phyloP scores from a whole-genome alignment of 1,140 invertebrate genomes.

The Formica exsecta region DNA sequence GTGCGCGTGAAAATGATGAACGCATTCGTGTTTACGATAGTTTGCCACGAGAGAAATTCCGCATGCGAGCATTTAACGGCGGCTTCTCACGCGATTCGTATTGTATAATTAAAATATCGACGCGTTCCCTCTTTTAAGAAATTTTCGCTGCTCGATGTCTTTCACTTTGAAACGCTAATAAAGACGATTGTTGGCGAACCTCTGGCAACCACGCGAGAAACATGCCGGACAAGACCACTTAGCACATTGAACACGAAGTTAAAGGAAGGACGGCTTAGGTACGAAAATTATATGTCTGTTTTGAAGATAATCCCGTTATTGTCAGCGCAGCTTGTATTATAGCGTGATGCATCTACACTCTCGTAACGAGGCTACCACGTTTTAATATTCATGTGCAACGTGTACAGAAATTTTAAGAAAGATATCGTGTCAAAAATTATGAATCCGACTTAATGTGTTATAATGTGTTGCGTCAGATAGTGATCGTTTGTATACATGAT shows the following conservation, averaged over 20 bases:
- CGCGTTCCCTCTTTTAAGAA: slow-evolving; percentile 39
- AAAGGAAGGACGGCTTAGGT: slow-evolving; percentile 45
- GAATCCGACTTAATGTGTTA: neutral
- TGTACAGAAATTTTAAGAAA: slow-evolving; percentile 20
- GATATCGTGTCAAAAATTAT: slow-evolving; percentile 31
- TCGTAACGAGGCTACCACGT: neutral
- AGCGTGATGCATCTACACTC: neutral
- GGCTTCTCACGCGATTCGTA: slow-evolving; percentile 52
- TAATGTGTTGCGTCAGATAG: neutral
- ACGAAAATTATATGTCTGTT: slow-evolving; percentile 58
- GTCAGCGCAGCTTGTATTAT: slow-evolving; percentile 17
- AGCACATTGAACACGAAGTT: slow-evolving; percentile 54
- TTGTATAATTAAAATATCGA: slow-evolving; percentile 60
- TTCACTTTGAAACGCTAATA: slow-evolving; percentile 55
- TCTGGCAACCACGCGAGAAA: slow-evolving; percentile 50
- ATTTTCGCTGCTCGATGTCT: slow-evolving; percentile 30
- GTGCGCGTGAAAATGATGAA: slow-evolving; percentile 72
- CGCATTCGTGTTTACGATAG: slow-evolving; percentile 63
- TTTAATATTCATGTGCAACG: neutral
- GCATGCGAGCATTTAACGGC: slow-evolving; percentile 48
- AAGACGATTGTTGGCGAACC: slow-evolving; percentile 48
- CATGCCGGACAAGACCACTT: slow-evolving; percentile 62
- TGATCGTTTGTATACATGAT: neutral
- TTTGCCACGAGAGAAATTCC: slow-evolving; percentile 50
- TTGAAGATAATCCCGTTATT: slow-evolving; percentile 44